Evolutionary conservation across 2,888 invertebrate genomes (phyloP), one percentile per base, ranked within the genome.

Genomic region (Drosophila lacicola): DNA sequence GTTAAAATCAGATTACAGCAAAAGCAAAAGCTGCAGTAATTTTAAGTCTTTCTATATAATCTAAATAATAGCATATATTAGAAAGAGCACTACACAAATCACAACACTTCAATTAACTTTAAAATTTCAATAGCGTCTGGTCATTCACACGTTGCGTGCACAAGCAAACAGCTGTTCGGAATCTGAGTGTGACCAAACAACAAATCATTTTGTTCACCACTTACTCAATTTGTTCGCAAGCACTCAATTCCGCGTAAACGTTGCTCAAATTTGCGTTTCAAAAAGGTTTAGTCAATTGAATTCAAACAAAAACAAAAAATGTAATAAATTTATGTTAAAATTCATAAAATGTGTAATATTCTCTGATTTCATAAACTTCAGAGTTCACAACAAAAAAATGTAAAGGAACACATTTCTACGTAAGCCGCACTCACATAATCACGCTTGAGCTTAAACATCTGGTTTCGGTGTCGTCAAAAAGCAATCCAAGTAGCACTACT

Each of bases 121-220:
- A 2, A 10, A 45, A 19, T 37, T 37, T 2, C 36, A 34, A 36
- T 9, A 17, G 37, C 17, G 10, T 53, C 2, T 25, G 11, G 1
- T 29, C 46, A 47, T 51, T 67, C 68, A 51, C 46, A 64, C 14
- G 8, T 33, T 45, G 6, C 49, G 49, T 17, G 4, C 13, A 14
- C 39, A 54, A 50, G 0, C 67, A 72, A 49, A 1, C 74, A 74
- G 50, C 66, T 71, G 74, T 21, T 46, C 14, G 0, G 0, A 6
- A 11, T 1, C 17, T 14, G 13, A 42, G 60, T 47, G 73, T 74
- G 65, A 34, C 75, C 75, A 55, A 10, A 6, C 4, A 0, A 0
- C 3, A 2, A 6, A 14, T 13, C 13, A 13, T 1, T 13, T 34
- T 34, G 25, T 13, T 33, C 34, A 42, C 9, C 6, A 14, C n/a